Evolutionary conservation across 2,113 vertebrate genomes (phyloP).

Genomic region (Malaclemys terrapin): DNA sequence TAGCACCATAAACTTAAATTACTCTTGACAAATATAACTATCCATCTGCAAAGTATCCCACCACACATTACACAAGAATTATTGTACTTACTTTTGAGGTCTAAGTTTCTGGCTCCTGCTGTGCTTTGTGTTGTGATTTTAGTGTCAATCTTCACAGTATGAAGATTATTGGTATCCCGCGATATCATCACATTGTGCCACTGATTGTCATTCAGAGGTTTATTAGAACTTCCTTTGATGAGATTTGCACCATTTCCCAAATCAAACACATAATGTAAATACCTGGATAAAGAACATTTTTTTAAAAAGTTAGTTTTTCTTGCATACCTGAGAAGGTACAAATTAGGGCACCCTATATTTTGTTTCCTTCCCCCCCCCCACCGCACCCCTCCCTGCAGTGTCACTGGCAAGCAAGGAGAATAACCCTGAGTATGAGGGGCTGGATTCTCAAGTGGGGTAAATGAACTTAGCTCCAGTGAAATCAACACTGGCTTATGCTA

Average conservation of each 20-base stretch:
- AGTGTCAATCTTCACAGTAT: conserved; percentile 97
- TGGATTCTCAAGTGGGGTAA: neutral
- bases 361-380: neutral
- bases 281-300: conserved; percentile 79
- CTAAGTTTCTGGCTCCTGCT: conserved; percentile 94
- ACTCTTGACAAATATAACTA: neutral
- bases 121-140: conserved; percentile 96
- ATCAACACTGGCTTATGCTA: neutral
- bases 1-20: neutral
- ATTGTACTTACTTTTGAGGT: conserved; percentile 93
- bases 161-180: conserved; percentile 95
- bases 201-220: conserved; percentile 96
- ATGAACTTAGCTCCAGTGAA: neutral
- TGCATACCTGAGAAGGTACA: neutral
- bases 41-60: neutral
- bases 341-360: neutral
- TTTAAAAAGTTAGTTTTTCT: conserved; percentile 66
- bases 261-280: conserved; percentile 96
- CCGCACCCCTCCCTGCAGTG: neutral
- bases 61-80: neutral
- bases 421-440: neutral
- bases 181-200: conserved; percentile 99
- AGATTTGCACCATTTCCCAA: conserved; percentile 96
- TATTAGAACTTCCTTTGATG: conserved; percentile 98
- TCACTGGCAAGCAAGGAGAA: neutral